Base-by-base conservation (phyloP, 2,888 invertebrate genomes). In the Ischnura elegans region DNA sequence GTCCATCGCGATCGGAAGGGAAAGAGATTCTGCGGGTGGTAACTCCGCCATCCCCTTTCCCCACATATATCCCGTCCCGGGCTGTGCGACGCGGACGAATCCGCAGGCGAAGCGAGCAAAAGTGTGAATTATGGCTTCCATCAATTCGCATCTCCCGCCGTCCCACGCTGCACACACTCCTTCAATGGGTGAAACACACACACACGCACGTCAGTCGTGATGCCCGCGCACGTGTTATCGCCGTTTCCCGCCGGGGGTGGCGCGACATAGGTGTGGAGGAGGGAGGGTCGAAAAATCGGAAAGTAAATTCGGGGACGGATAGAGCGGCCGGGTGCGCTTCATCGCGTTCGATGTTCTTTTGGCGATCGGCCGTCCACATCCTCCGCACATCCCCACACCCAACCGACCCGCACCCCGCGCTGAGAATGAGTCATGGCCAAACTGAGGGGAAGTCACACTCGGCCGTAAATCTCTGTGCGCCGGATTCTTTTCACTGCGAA, bases 391-490 rank as follows among this genome's bases (percentile, higher is more conserved):
- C 4, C 13, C 51, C 51, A 2, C 8, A 19, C 2, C 51, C 51
- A 13, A 13, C 51, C 47, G 5, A 5, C 2, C 51, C 19, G 2
- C 51, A 13, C 6, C 4, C 19, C 19, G 51, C 19, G 51, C 87
- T 21, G 87, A 51, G 45, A 47, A 87, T 87, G 87, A 87, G 87
- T n/a, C 19, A 61, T 61, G 61, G 61, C n/a, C 6, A 25, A 61
- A 25, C 5, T 47, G 5, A 13, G 86, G 43, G 86, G 86, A 43
- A 43, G 10, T 25, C 25, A 47, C 43, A 8, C 21, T 45, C 43
- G 45, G 19, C 43, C 85, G 85, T 85, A 85, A 85, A 85, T 85
- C 85, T 43, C 42, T 85, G n/a, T n/a, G n/a, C n/a, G n/a, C n/a
- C n/a, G n/a, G n/a, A n/a, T n/a, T n/a, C n/a, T n/a, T n/a, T n/a